These are phyloP conservation scores for Andricus quercusramuli DNA, from an alignment of 2,888 invertebrate genomes.

Conservation along the genomic window DNA sequence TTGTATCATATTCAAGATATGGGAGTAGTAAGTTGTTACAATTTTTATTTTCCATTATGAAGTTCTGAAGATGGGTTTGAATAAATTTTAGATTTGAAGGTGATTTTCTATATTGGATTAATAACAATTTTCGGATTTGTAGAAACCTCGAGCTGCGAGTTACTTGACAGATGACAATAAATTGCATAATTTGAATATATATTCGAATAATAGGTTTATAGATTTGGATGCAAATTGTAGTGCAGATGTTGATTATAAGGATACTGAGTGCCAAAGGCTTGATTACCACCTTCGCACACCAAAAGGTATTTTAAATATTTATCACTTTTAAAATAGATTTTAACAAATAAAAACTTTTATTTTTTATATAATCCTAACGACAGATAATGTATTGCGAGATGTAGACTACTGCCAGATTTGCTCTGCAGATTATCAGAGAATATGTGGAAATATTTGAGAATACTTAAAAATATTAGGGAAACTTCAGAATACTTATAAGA, in stretches of 20 bases:
- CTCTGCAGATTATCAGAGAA: too few relatives aligned
- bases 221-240: conserved; percentile 56
- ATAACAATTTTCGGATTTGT: neutral
- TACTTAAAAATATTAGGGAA: too few relatives aligned
- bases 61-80: too few relatives aligned
- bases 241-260: conserved; percentile 20
- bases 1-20: neutral
- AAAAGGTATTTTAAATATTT: conserved; percentile 47
- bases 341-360: too few relatives aligned
- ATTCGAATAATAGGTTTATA: conserved; percentile 52
- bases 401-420: too few relatives aligned
- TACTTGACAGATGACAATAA: conserved; percentile 45
- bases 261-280: conserved; percentile 50
- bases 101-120: neutral
- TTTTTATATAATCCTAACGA: too few relatives aligned
- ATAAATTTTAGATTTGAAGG: too few relatives aligned
- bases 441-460: too few relatives aligned
- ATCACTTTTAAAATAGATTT: too few relatives aligned
- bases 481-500: too few relatives aligned
- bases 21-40: neutral
- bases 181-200: conserved; percentile 46
- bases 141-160: neutral
- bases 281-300: conserved; percentile 49
- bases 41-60: too few relatives aligned
- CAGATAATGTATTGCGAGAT: too few relatives aligned